phyloP scores from a whole-genome alignment of 2,888 invertebrate species.

The Lepetodrilus schrolli region DNA sequence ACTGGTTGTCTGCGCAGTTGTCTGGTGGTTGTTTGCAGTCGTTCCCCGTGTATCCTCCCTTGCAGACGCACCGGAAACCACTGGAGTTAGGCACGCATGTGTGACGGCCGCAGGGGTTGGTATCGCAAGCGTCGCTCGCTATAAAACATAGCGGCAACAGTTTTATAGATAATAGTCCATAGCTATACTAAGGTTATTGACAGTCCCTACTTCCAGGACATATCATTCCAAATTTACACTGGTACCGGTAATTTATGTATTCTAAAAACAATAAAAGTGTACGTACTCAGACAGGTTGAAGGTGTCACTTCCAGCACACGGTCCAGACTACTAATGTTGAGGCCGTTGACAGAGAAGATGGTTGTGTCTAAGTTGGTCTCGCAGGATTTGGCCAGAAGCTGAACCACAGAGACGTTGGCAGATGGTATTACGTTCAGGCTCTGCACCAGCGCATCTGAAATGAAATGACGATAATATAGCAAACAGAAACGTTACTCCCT shows the following conservation, averaged over 20 bases:
- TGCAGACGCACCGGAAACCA: slow-evolving; percentile 17
- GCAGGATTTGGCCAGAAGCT: not conserved
- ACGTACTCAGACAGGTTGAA: slow-evolving; percentile 12
- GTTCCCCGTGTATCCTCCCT: not conserved
- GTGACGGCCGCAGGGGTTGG: not conserved
- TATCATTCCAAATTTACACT: no score
- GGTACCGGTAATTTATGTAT: no score
- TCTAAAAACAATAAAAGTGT: no score
- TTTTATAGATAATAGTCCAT: no score
- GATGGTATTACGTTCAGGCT: slow-evolving; percentile 7
- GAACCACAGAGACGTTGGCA: not conserved
- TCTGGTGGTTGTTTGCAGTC: not conserved
- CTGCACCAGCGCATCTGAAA: slow-evolving; percentile 6
- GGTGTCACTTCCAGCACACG: slow-evolving; percentile 10
- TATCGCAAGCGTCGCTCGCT: not conserved
- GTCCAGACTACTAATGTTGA: not conserved
- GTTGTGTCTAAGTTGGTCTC: not conserved
- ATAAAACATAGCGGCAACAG: no score
- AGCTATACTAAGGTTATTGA: no score
- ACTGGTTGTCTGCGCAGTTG: slow-evolving; percentile 11
- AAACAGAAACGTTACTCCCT: no score
- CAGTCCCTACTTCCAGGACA: no score
- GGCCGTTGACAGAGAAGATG: not conserved
- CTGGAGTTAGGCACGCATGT: not conserved
- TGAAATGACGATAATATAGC: no score